Evolutionary conservation across 2,888 invertebrate species (phyloP).

Genomic region (Catotricha subobsoleta): DNA sequence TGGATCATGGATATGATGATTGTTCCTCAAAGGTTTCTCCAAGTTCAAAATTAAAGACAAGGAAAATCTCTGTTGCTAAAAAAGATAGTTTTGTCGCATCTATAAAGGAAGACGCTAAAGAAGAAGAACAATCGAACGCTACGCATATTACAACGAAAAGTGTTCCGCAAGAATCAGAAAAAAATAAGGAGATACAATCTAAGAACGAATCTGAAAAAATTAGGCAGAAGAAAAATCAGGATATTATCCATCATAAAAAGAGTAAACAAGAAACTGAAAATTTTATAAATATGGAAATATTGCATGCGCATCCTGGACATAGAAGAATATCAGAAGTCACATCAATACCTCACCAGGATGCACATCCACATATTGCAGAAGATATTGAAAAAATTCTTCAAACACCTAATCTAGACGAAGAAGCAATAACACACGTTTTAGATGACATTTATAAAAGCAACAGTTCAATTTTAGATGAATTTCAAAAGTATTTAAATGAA

Average conservation of each 20-base stretch:
- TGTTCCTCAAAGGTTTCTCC: constrained; percentile 12
- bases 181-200: background rate
- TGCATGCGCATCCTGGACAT: too few relatives aligned
- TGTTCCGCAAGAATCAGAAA: background rate
- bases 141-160: background rate
- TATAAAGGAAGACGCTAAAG: background rate
- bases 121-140: background rate
- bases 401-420: background rate
- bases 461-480: constrained; percentile 8
- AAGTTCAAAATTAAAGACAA: constrained; percentile 11
- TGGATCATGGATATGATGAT: constrained; percentile 10
- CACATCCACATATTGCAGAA: background rate
- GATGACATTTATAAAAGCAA: constrained; percentile 10
- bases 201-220: background rate
- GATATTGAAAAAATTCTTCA: background rate
- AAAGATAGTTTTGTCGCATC: background rate
- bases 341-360: too few relatives aligned
- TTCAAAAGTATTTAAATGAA: constrained; percentile 9
- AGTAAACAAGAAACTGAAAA: background rate
- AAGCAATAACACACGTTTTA: constrained; percentile 5
- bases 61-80: constrained; percentile 7
- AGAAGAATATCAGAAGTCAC: background rate
- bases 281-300: background rate
- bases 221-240: background rate
- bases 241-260: background rate